Percentiles rank a stretch among this genome's conserved stretches.
These are phyloP conservation scores for Philhelius pedissequus DNA, from an alignment of 2,888 invertebrate species.

Conservation along the genomic window DNA sequence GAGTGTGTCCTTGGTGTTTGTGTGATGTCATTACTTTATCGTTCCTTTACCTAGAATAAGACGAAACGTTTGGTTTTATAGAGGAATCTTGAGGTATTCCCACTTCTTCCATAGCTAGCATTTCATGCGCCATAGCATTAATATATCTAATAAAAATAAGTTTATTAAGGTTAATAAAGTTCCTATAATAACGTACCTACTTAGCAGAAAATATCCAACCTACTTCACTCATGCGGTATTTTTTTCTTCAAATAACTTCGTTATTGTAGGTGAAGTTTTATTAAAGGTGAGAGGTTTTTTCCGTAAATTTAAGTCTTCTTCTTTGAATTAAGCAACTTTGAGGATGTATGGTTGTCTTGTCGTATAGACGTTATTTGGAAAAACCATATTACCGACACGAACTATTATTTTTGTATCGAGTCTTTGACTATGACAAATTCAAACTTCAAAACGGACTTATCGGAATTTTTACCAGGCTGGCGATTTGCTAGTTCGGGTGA, in stretches of 20 bases:
- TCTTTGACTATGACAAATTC: too few relatives aligned
- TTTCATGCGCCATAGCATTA: not conserved
- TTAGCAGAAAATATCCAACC: not conserved
- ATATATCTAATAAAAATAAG: slow-evolving; percentile 9
- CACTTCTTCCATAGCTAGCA: not conserved
- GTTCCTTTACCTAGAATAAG: too few relatives aligned
- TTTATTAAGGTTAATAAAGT: slow-evolving; percentile 27
- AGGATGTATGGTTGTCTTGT: too few relatives aligned
- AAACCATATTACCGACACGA: too few relatives aligned
- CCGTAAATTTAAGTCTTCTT: not conserved
- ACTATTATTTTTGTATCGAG: too few relatives aligned
- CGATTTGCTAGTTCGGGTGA: too few relatives aligned
- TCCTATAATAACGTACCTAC: not conserved
- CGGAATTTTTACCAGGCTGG: too few relatives aligned
- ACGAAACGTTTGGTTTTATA: not conserved
- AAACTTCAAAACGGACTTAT: too few relatives aligned
- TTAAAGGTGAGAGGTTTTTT: not conserved
- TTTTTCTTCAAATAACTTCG: not conserved
- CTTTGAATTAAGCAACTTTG: not conserved
- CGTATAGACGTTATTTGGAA: too few relatives aligned
- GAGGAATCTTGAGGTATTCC: not conserved
- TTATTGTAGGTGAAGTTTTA: not conserved
- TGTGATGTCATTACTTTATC: slow-evolving; percentile 3
- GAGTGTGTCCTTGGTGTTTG: slow-evolving; percentile 9
- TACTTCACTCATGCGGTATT: not conserved